Evolutionary conservation across 2,888 invertebrate species (phyloP).

Genomic region (Aphidoletes aphidimyza): DNA sequence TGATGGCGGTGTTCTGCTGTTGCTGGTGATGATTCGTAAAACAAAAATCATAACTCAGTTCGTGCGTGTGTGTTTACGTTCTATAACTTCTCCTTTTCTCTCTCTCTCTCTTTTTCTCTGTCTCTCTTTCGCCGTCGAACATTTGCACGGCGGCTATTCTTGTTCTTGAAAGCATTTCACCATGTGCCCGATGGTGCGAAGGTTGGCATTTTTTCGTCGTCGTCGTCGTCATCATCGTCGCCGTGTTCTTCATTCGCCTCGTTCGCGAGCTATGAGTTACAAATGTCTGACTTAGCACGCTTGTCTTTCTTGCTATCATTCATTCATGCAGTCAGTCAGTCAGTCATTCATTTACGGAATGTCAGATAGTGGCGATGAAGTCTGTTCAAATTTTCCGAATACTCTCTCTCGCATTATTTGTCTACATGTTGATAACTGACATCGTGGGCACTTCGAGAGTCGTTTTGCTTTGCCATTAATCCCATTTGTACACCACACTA

Average conservation of each 20-base stretch:
- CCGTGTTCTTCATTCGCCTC: not conserved
- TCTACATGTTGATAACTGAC: slow-evolving; percentile 25
- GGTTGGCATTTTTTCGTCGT: not conserved
- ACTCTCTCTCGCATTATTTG: not conserved
- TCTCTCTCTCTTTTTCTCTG: not conserved
- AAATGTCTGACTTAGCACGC: slow-evolving; percentile 16
- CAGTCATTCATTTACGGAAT: slow-evolving; percentile 31
- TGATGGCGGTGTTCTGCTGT: slow-evolving; percentile 2
- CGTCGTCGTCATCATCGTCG: not conserved
- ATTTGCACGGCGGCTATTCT: no score
- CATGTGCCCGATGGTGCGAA: not conserved
- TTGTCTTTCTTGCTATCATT: slow-evolving; percentile 32
- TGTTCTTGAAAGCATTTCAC: not conserved
- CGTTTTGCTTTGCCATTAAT: no score
- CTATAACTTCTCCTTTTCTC: not conserved
- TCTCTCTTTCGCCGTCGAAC: no score
- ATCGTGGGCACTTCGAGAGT: not conserved
- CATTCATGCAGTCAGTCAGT: slow-evolving; percentile 49
- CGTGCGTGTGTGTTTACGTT: slow-evolving; percentile 19
- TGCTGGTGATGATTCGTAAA: not conserved
- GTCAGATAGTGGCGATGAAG: slow-evolving; percentile 22
- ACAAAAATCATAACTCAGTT: slow-evolving; percentile 39
- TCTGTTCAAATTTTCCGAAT: not conserved
- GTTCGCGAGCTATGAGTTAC: not conserved
- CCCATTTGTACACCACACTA: not conserved